Percentiles rank a stretch among this genome's conserved stretches.
These are phyloP conservation scores for Melitaea cinxia DNA, from an alignment of 1,140 invertebrate species.

Conservation along the genomic window DNA sequence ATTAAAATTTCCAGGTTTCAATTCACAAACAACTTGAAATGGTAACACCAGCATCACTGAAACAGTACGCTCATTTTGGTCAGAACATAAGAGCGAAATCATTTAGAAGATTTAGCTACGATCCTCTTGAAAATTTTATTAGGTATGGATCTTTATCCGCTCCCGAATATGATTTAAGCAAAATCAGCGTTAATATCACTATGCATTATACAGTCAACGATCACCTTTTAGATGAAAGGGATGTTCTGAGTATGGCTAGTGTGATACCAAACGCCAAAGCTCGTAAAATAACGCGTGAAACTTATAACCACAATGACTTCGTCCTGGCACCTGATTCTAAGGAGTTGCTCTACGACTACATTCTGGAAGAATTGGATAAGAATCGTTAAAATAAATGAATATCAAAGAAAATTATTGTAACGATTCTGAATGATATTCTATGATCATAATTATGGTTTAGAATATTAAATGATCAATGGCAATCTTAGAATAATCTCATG, in stretches of 20 bases:
- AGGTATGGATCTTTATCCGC: conserved; percentile 48
- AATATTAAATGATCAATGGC: too few relatives aligned
- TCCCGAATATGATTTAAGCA: conserved; percentile 51
- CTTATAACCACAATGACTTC: conserved; percentile 58
- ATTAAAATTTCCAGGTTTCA: neutral
- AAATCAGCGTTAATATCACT: conserved; percentile 50
- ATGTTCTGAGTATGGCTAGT: conserved; percentile 61
- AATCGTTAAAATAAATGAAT: neutral
- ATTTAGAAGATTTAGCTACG: conserved; percentile 49
- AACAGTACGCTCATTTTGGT: conserved; percentile 65
- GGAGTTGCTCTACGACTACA: conserved; percentile 53
- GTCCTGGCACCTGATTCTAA: conserved; percentile 50
- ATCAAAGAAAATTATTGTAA: neutral
- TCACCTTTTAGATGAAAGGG: conserved; percentile 53
- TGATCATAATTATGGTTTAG: too few relatives aligned
- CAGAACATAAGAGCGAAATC: conserved; percentile 61
- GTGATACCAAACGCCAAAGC: conserved; percentile 52
- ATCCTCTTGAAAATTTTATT: conserved; percentile 38
- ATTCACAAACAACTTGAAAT: conserved; percentile 13
- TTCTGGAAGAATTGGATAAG: conserved; percentile 34
- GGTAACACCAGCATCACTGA: conserved; percentile 52
- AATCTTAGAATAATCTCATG: too few relatives aligned
- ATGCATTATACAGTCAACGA: conserved; percentile 68
- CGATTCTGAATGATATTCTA: too few relatives aligned
- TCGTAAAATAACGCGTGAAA: conserved; percentile 52